Evolutionary conservation across 2,888 invertebrate genomes (phyloP).

Genomic region (Hydropsyche betteni): DNA sequence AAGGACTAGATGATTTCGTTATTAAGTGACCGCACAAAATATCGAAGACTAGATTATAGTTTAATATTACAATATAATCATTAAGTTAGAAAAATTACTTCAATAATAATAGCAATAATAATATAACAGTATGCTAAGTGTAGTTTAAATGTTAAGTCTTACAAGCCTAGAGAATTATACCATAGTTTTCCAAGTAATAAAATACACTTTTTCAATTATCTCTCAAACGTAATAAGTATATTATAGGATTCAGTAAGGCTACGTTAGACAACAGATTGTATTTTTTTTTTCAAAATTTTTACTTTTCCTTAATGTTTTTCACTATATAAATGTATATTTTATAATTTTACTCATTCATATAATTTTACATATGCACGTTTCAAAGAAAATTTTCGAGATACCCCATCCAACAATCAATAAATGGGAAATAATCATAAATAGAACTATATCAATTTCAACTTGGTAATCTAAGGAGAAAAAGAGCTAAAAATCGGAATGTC

Average conservation of each 20-base stretch:
- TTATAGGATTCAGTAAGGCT: conserved; percentile 51
- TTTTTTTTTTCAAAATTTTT: conserved; percentile 40
- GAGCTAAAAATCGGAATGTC: conserved; percentile 18
- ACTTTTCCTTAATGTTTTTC: conserved; percentile 12
- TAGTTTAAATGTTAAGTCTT: conserved; percentile 40
- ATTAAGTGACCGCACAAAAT: conserved; percentile 36
- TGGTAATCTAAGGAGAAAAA: background rate
- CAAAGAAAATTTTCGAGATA: conserved; percentile 22
- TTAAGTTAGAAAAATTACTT: conserved; percentile 35
- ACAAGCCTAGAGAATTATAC: conserved; percentile 48
- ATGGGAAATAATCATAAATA: background rate
- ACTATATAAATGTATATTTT: conserved; percentile 1
- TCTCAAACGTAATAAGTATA: conserved; percentile 51
- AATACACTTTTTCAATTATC: conserved; percentile 51
- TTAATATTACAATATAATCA: conserved; percentile 23
- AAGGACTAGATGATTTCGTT: conserved; percentile 37
- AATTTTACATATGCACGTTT: conserved; percentile 11
- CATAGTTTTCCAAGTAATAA: conserved; percentile 51
- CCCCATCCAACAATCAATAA: conserved; percentile 16
- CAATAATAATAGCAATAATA: conserved; percentile 22
- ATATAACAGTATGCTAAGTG: conserved; percentile 40
- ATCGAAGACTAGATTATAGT: conserved; percentile 36
- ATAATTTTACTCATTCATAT: conserved; percentile 21
- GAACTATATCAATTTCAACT: conserved; percentile 16
- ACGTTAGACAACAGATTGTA: conserved; percentile 50